Evolutionary conservation across 2,888 invertebrate species (phyloP).

Genomic region (Macrosiphum euphorbiae): DNA sequence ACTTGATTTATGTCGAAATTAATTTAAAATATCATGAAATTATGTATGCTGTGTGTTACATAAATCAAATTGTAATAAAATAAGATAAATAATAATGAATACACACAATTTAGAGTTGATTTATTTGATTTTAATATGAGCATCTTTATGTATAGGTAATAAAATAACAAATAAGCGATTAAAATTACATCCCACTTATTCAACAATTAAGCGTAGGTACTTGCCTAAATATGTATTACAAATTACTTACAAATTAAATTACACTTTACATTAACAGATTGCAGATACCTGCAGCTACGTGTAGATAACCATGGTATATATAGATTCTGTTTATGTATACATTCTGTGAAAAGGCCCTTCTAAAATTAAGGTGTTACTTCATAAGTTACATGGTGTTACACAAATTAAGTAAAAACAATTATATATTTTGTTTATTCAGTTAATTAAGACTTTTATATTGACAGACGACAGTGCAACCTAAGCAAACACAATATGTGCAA

Average conservation of each 20-base stretch:
- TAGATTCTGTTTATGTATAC: not conserved
- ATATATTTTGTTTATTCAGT: not conserved
- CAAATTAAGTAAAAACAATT: not conserved
- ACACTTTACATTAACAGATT: not conserved
- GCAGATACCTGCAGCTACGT: not conserved
- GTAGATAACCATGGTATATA: not conserved
- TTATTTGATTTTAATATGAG: conserved; percentile 14
- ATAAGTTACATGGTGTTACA: not conserved
- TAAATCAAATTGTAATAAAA: conserved; percentile 33
- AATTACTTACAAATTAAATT: not conserved
- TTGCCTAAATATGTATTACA: not conserved
- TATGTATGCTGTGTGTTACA: not conserved
- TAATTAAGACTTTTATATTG: not conserved
- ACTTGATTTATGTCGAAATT: not conserved
- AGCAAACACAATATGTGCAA: not conserved
- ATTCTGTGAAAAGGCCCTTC: not conserved
- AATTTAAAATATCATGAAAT: conserved; percentile 7
- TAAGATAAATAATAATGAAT: not conserved
- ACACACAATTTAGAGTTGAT: not conserved
- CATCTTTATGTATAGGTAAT: not conserved
- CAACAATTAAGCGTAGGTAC: not conserved
- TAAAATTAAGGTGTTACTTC: not conserved
- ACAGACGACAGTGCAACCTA: not conserved
- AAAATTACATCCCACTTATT: not conserved
- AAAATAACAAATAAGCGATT: not conserved